A percentile compares a stretch with the other conserved stretches of the same genome.
These are phyloP conservation scores for Platycheirus albimanus DNA, from an alignment of 2,888 invertebrate species.

Conservation along the genomic window DNA sequence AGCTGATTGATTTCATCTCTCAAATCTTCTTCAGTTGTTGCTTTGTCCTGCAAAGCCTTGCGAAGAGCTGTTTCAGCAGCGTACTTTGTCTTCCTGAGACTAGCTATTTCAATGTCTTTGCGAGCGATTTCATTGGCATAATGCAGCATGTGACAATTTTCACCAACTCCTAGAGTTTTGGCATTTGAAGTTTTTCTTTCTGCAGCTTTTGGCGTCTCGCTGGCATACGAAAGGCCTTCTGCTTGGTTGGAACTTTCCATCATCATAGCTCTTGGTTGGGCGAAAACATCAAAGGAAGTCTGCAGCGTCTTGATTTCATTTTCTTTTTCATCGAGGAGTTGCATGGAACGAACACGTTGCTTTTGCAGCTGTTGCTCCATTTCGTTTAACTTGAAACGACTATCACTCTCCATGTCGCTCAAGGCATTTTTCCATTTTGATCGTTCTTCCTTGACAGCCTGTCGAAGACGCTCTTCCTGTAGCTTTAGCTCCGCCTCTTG, in stretches of 20 bases:
- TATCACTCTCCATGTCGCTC: slow-evolving; percentile 83
- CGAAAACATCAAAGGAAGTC: slow-evolving; percentile 84
- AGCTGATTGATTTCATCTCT: slow-evolving; percentile 83
- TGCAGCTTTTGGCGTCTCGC: slow-evolving; percentile 10
- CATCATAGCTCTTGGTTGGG: slow-evolving; percentile 79
- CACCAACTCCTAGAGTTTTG: slow-evolving; percentile 79
- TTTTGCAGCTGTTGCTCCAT: slow-evolving; percentile 89
- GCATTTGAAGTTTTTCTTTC: slow-evolving; percentile 73
- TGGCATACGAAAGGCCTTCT: slow-evolving; percentile 17
- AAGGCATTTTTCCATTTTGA: slow-evolving; percentile 80
- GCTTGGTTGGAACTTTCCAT: slow-evolving; percentile 19
- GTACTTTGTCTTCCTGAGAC: slow-evolving; percentile 88
- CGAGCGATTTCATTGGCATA: slow-evolving; percentile 92
- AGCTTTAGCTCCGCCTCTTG: slow-evolving; percentile 86
- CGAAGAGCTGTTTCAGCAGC: slow-evolving; percentile 84
- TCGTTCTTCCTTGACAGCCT: slow-evolving; percentile 82
- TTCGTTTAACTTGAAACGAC: slow-evolving; percentile 84
- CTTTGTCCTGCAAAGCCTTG: slow-evolving; percentile 85
- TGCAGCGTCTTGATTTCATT: slow-evolving; percentile 86
- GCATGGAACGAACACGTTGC: slow-evolving; percentile 91
- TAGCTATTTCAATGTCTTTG: slow-evolving; percentile 90
- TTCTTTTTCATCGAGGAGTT: slow-evolving; percentile 91
- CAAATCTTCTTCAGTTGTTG: slow-evolving; percentile 84
- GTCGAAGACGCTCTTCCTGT: slow-evolving; percentile 84
- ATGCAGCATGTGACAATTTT: slow-evolving; percentile 90